Base-by-base conservation (phyloP, 2,797 vertebrate genomes). In the Siniperca undulata region DNA sequence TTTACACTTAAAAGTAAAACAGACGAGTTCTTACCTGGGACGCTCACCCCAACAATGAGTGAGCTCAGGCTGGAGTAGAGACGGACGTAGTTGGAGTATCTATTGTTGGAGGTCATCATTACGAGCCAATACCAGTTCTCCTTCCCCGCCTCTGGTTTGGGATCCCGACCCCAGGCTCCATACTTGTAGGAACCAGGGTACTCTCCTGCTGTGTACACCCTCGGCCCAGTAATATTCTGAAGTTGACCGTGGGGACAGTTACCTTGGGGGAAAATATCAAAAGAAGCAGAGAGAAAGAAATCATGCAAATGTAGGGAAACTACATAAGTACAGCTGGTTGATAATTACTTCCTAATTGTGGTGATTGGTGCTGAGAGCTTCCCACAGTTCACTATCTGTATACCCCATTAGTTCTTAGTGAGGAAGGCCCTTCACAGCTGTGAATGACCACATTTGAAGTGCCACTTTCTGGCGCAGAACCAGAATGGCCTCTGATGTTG, bases 111-210 rank as follows among this genome's bases (percentile, higher is more conserved):
- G 11, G 93, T 94, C 88, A 96, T 0, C 6, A 90, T 80, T 20
- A 95, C 94, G 70, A 92, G 27, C 96, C 96, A 96, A 42, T 96
- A 88, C 92, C 93, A 95, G 62, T 52, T 86, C 86, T 95, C 92
- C 61, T 93, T 94, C 50, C 94, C 95, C 0, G 30, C 46, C 19
- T 70, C 87, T 12, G 96, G 95, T 68, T 91, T 91, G 1, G 95
- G 93, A 76, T 96, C 96, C 53, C 77, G 92, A 59, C 96, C 96
- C 96, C 96, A 96, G 52, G 93, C 91, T 7, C 96, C 96, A 13
- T 88, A 96, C 38, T 64, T 10, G 65, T 88, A 89, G 0, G 92
- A 91, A 3, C 90, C 91, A 2, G 94, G 89, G 56, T 91, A 95
- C 59, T 94, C 90, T 56, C 94, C 95, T 7, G 80, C 71, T 48